phyloP scores from a whole-genome alignment of 37 sponge, comb jelly and placozoan species.

The Dysidea cf. avara region DNA sequence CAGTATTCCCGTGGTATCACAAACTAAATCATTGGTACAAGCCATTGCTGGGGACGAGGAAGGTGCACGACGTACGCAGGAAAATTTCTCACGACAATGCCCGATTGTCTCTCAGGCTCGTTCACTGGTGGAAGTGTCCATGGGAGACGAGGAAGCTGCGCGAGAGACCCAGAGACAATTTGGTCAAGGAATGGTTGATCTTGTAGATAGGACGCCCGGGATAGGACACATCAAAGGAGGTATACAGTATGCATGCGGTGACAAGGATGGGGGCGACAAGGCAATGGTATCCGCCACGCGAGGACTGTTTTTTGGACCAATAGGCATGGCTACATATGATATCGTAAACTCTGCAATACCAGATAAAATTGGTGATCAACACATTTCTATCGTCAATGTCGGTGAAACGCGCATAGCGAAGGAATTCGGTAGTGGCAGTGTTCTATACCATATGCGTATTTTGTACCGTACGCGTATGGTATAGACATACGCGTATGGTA shows the following conservation, averaged over 20 bases:
- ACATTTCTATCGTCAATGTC: no score
- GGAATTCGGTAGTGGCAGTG: no score
- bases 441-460: no score
- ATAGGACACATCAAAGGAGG: constrained; percentile 39
- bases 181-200: neutral
- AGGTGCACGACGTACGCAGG: constrained; percentile 23
- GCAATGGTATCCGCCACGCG: constrained; percentile 30
- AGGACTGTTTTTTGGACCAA: no score
- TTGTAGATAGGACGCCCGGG: constrained; percentile 16
- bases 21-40: constrained; percentile 22
- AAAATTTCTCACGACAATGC: constrained; percentile 15
- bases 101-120: constrained; percentile 25
- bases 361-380: no score
- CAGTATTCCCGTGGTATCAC: neutral
- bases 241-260: constrained; percentile 29
- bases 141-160: constrained; percentile 15
- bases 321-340: no score
- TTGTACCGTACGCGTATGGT: no score
- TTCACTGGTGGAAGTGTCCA: neutral
- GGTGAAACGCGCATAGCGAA: no score
- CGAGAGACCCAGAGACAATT: constrained; percentile 16
- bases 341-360: no score
- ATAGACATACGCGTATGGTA: no score
- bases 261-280: constrained; percentile 20
- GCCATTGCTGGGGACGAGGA: neutral